Evolutionary conservation across 2,113 vertebrate species (phyloP).

Genomic region (Lampris megalopsis): DNA sequence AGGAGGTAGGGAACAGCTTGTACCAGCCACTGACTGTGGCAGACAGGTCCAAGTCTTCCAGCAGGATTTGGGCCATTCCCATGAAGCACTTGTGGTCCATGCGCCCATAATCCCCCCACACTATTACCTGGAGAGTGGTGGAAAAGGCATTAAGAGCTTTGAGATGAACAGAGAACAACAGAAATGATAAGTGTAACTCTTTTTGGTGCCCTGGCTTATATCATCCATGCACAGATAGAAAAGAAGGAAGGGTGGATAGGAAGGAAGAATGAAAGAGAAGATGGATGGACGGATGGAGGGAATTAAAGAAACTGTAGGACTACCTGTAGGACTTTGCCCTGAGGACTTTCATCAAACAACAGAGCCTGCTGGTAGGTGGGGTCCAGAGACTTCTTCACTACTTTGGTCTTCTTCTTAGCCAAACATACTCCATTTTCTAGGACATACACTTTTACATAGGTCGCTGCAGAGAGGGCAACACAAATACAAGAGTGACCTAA

Average conservation of each 20-base stretch:
- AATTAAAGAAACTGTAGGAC: not conserved
- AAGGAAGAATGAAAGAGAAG: not conserved
- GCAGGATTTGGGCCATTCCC: conserved; percentile 98
- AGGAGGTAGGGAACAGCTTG: conserved; percentile 99
- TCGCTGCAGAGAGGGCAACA: conserved; percentile 78
- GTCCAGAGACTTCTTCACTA: conserved; percentile 92
- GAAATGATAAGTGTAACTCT: not conserved
- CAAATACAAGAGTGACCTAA: not conserved
- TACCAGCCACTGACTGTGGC: conserved; percentile 92
- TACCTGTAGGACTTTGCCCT: conserved; percentile 97
- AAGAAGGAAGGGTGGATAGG: not conserved
- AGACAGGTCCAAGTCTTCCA: conserved; percentile 97
- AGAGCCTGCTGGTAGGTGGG: conserved; percentile 95
- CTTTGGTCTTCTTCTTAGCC: conserved; percentile 98
- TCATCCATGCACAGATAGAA: not conserved
- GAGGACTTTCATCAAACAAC: conserved; percentile 95
- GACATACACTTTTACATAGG: conserved; percentile 95
- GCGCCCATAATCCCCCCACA: conserved; percentile 98
- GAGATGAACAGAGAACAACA: not conserved
- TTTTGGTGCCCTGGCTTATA: too few species aligned
- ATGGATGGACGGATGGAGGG: not conserved
- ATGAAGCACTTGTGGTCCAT: conserved; percentile 99
- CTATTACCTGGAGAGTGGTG: conserved; percentile 87
- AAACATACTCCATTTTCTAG: conserved; percentile 94
- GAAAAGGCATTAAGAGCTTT: not conserved